Evolutionary conservation across 2,888 invertebrate species (phyloP), one percentile per base, ranked within the genome.

Genomic region (Drosophila ochracea): DNA sequence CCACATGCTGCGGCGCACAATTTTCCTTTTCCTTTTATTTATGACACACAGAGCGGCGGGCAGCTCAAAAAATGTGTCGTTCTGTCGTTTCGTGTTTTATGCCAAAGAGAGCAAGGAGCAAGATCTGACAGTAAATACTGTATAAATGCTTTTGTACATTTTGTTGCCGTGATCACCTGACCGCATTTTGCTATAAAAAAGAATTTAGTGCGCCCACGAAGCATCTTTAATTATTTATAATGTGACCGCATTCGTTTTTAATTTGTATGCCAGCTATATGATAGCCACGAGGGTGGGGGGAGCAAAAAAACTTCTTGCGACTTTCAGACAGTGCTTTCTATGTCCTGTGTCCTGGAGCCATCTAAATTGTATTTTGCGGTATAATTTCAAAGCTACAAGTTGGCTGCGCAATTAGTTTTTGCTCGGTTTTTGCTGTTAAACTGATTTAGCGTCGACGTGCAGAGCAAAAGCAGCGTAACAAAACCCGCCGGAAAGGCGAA

Each of bases 361-460:
- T 68, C 75, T 86, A 84, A 90, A 81, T 78, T 86, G 89, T 89
- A 86, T 87, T 86, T 86, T 90, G 84, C 76, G 82, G 87, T 80
- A 72, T 74, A 83, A 89, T 86, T 90, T 83, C 69, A 71, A 59
- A 72, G 68, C 84, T 78, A 65, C 76, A 78, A 87, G 76, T 68
- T 66, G 72, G 68, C 57, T 69, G 76, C 55, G 59, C 75, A 91
- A 91, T 86, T 87, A 89, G 91, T 87, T 86, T 86, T 89, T 73
- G 81, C 81, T 71, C 25, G 83, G 58, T 76, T 80, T 47, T 73
- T 67, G 54, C 80, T 30, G 84, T 72, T 78, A 82, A 89, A 87
- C 83, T 81, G 88, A 83, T 86, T 82, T 81, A 61, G 62, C 63
- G 67, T 61, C 53, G 73, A 19, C 25, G 54, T 16, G 39, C 55